A percentile compares a stretch with the other conserved stretches of the same genome.
These are phyloP conservation scores for Cantharis lateralis DNA, from an alignment of 2,888 invertebrate genomes.

Conservation along the genomic window DNA sequence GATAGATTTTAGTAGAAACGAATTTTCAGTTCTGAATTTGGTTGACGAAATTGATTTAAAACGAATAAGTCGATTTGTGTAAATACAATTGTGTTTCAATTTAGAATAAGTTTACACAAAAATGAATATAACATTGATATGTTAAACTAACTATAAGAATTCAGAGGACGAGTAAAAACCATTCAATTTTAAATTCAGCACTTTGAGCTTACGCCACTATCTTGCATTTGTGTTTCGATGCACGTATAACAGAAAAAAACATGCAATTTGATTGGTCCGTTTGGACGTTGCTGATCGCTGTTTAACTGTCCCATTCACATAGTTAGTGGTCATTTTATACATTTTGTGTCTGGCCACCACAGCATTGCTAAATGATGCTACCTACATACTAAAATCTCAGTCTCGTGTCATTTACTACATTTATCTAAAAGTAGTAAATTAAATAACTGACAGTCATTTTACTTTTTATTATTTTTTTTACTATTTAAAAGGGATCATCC, in stretches of 20 bases:
- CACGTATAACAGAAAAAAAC: conserved; percentile 45
- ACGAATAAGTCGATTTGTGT: neutral
- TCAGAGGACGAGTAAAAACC: conserved; percentile 29
- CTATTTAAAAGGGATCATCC: neutral
- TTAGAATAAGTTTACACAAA: conserved; percentile 8
- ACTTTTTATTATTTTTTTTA: neutral
- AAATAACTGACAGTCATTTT: neutral
- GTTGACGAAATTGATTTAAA: neutral
- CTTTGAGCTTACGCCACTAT: conserved; percentile 33
- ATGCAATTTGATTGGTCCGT: conserved; percentile 46
- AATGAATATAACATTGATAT: conserved; percentile 22
- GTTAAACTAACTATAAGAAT: conserved; percentile 31
- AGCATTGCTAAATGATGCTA: conserved; percentile 37
- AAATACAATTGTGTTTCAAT: neutral
- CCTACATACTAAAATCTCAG: conserved; percentile 30
- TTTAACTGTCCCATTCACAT: conserved; percentile 48
- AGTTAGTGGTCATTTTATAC: conserved; percentile 40
- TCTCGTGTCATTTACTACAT: conserved; percentile 17
- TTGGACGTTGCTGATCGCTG: conserved; percentile 45
- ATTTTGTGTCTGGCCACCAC: conserved; percentile 40
- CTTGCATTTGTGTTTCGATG: conserved; percentile 38
- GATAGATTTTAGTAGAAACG: neutral
- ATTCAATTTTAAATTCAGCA: conserved; percentile 33
- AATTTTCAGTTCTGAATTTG: neutral
- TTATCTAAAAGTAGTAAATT: conserved; percentile 1